These are phyloP conservation scores for Hippoglossus hippoglossus DNA, from an alignment of 2,797 vertebrate species.

Conservation along the genomic window DNA sequence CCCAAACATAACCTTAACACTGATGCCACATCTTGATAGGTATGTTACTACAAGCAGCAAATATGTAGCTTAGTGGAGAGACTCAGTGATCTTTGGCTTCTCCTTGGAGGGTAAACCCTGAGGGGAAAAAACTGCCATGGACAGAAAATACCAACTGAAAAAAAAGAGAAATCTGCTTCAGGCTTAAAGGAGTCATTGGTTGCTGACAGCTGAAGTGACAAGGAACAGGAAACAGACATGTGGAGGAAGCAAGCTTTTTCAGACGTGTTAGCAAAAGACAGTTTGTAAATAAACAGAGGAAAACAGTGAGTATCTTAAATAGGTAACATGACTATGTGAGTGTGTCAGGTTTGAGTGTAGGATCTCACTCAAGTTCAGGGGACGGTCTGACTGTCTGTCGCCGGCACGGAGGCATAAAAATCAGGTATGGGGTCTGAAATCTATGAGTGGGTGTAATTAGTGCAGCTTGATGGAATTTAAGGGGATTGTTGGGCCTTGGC, in stretches of 20 bases:
- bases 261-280: background rate
- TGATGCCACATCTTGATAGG: slow-evolving; percentile 21
- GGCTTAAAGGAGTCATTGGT: slow-evolving; percentile 20
- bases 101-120: slow-evolving; percentile 8
- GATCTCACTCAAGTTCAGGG: background rate
- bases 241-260: slow-evolving; percentile 4
- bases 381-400: too few species aligned
- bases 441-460: too few species aligned
- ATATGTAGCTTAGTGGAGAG: slow-evolving; percentile 40
- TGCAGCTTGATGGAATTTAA: too few species aligned
- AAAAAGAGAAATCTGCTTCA: slow-evolving; percentile 13
- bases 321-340: too few species aligned
- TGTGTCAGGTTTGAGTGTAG: background rate
- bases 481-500: too few species aligned
- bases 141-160: slow-evolving; percentile 34
- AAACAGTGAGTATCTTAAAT: slow-evolving; percentile 3
- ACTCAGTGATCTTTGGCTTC: slow-evolving; percentile 47
- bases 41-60: slow-evolving; percentile 33
- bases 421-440: too few species aligned
- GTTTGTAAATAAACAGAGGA: slow-evolving; percentile 17
- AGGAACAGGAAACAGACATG: slow-evolving; percentile 12
- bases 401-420: too few species aligned
- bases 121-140: slow-evolving; percentile 21
- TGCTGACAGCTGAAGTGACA: slow-evolving; percentile 30
- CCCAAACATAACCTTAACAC: slow-evolving; percentile 18